These are phyloP conservation scores for Acanthurus leucopareius DNA, from an alignment of 2,797 vertebrate species.

Conservation along the genomic window DNA sequence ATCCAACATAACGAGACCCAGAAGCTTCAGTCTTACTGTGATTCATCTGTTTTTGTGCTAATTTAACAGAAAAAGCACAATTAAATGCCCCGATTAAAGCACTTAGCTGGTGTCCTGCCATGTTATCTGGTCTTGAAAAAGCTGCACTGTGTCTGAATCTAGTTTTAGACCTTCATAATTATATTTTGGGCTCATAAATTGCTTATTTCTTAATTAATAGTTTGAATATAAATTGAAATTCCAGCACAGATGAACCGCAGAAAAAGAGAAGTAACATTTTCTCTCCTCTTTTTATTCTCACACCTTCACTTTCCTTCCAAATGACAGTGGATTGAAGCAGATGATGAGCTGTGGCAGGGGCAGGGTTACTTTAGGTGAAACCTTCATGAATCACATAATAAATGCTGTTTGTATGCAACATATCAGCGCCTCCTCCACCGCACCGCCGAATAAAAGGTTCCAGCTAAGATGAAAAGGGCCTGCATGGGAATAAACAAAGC, in stretches of 20 bases:
- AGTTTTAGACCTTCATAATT: background rate
- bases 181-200: background rate
- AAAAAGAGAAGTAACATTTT: background rate
- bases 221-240: too few relatives aligned
- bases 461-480: conserved; percentile 42
- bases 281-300: background rate
- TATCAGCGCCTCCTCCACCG: background rate
- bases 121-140: background rate
- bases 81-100: background rate
- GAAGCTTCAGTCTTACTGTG: background rate
- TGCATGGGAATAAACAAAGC: conserved; percentile 43
- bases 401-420: conserved; percentile 46
- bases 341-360: background rate
- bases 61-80: background rate
- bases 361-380: conserved; percentile 32
- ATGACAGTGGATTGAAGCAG: background rate
- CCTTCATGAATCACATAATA: conserved; percentile 41
- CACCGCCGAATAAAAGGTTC: conserved; percentile 39
- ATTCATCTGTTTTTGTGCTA: background rate
- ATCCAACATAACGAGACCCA: background rate
- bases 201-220: background rate
- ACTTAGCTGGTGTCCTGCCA: background rate
- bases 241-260: too few relatives aligned
- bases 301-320: background rate
- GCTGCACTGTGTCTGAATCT: background rate